Evolutionary conservation across 1,140 invertebrate species (phyloP), one percentile per base, ranked within the genome.

Genomic region (Pinna nobilis): DNA sequence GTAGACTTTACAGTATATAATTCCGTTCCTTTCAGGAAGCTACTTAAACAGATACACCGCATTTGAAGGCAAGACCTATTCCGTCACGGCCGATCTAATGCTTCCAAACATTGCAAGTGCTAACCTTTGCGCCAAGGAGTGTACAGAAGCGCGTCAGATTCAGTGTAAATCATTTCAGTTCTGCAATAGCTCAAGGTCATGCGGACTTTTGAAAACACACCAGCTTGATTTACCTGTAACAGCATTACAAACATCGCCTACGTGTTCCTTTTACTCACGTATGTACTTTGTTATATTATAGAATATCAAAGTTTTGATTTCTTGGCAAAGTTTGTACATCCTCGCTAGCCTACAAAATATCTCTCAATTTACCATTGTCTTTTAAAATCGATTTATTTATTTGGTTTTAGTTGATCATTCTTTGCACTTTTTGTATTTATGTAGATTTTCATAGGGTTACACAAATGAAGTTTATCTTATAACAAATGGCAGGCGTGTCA

Each of bases 131-230:
- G 15, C 67, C 60, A 69, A 49, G 59, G 13, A 65, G 66, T 50
- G 67, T 50, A 49, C 47, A 18, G 30, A 35, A 30, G 33, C 50
- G 28, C 15, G 39, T 9, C 18, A n/a, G 30, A 63, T 71, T 35
- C 32, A 28, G 9, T 76, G 74, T 44, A 76, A 66, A 20, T 76
- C 74, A 0, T 76, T 76, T 33, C 15, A 70, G 9, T 76, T 51
- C 28, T 76, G 74, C 33, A 18, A n/a, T 25, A 51, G 41, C 6
- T 32, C 68, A 15, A 55, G 51, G 53, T 50, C 41, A 1, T 76
- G 74, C 44, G 47, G 35, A 7, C 32, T 76, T 28, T 47, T 70
- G 13, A 64, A 76, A 55, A 50, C 57, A 28, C 74, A 76, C 35
- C 30, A 51, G 33, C 49, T 76, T 2, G 61, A 70, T 60, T 28